phyloP scores from a whole-genome alignment of 2,888 invertebrate species.

The Linnaemya tessellans region DNA sequence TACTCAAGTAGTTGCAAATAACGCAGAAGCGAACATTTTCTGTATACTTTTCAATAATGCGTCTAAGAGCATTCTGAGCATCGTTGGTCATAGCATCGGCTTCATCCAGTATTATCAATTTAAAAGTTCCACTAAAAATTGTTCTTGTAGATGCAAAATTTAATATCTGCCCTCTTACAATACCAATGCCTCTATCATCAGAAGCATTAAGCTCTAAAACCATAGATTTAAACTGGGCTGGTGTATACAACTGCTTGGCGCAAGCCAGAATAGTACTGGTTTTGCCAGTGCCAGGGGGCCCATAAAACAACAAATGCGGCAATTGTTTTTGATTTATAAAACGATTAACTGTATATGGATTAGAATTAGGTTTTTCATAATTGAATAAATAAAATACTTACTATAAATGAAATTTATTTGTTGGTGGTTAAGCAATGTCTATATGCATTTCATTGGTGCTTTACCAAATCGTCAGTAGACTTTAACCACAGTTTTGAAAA shows the following conservation, averaged over 20 bases:
- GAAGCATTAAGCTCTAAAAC: constrained; percentile 98
- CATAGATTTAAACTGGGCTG: constrained; percentile 96
- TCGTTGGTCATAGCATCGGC: constrained; percentile 99
- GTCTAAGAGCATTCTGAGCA: constrained; percentile 98
- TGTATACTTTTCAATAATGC: constrained; percentile 99
- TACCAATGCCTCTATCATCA: constrained; percentile 98
- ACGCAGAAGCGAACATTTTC: constrained; percentile 99
- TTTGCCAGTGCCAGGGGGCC: constrained; percentile 99
- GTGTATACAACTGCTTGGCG: constrained; percentile 94
- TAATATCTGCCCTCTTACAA: constrained; percentile 96
- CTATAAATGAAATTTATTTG: no score
- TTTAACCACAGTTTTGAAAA: no score
- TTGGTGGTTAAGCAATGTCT: no score
- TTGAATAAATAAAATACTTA: no score
- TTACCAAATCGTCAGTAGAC: no score
- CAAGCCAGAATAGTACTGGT: constrained; percentile 98
- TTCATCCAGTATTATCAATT: constrained; percentile 98
- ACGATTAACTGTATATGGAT: constrained; percentile 87
- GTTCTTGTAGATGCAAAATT: constrained; percentile 98
- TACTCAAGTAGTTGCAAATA: constrained; percentile 99
- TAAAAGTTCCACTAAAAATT: constrained; percentile 96
- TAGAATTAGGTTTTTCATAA: no score
- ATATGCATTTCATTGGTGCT: no score
- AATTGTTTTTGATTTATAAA: constrained; percentile 96
- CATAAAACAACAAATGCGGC: constrained; percentile 98